Evolutionary conservation across 2,888 invertebrate species (phyloP), one percentile per base, ranked within the genome.

Genomic region (Melanophora roralis): DNA sequence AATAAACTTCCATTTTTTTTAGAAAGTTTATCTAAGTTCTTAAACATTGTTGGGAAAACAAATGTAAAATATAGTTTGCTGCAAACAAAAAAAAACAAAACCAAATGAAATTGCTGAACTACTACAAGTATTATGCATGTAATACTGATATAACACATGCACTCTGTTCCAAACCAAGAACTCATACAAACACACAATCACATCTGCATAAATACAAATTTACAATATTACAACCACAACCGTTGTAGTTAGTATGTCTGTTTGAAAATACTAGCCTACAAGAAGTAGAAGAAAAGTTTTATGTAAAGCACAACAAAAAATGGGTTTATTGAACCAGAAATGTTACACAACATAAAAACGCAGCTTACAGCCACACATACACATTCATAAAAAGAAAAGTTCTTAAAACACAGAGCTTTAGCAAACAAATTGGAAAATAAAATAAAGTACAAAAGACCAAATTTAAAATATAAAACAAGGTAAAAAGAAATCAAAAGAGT

Each of bases 301-400:
- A 65, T 40, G 27, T 47, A 40, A 59, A 53, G 59, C 68, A 57
- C n/a, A 23, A 51, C 38, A 69, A 40, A 76, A 64, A 73, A 74
- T 79, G 79, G 81, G 83, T 83, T 83, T 82, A 82, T 83, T 83
- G 82, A 83, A 83, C 82, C 83, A 75, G 81, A 82, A 82, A 82
- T 81, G 73, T 65, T 69, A 74, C 78, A 69, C 69, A 76, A 69
- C 49, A 74, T 47, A 75, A 57, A 65, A 71, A 71, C 34, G 23
- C 40, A 49, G 49, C 36, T 32, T 11, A 6, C 47, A 60, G 21
- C 68, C 12, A 60, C 36, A 62, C 21, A 62, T 9, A 45, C 53
- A 51, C 3, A 3, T 23, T 16, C 12, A 47, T 32, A n/a, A 57
- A 57, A 57, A 16, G 38, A 36, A 45, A 55, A 21, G 21, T 14